Evolutionary conservation across 2,113 vertebrate species (phyloP).

Genomic region (Phyllostomus discolor): DNA sequence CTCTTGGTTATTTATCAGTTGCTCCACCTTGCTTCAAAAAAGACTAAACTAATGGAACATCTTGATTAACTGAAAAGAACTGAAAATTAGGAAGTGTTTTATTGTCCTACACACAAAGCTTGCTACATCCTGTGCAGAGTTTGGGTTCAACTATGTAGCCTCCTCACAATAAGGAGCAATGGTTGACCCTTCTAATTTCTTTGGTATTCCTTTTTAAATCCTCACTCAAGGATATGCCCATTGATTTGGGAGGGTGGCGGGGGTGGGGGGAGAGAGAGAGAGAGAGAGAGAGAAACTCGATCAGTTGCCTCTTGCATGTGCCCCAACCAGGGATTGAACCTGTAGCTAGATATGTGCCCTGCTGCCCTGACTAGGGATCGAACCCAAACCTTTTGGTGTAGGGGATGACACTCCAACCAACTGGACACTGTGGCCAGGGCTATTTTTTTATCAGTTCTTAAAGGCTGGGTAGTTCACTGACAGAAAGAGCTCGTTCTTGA

Average conservation of each 20-base stretch:
- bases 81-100: background rate
- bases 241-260: too few relatives aligned
- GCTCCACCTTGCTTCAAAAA: constrained; percentile 1
- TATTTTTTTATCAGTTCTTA: background rate
- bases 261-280: too few relatives aligned
- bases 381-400: too few relatives aligned
- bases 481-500: background rate
- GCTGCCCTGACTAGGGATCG: too few relatives aligned
- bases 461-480: background rate
- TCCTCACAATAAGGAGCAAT: background rate
- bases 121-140: background rate
- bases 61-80: background rate
- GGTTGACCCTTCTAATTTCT: background rate
- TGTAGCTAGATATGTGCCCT: too few relatives aligned
- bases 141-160: background rate
- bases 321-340: too few relatives aligned
- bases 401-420: too few relatives aligned
- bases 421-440: too few relatives aligned
- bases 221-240: too few relatives aligned
- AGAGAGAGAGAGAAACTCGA: too few relatives aligned
- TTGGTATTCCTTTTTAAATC: background rate
- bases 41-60: background rate
- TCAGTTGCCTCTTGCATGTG: too few relatives aligned
- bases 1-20: background rate
- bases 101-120: background rate